These are phyloP conservation scores for Ranitomeya imitator DNA, from an alignment of 2,113 vertebrate species.

Conservation along the genomic window DNA sequence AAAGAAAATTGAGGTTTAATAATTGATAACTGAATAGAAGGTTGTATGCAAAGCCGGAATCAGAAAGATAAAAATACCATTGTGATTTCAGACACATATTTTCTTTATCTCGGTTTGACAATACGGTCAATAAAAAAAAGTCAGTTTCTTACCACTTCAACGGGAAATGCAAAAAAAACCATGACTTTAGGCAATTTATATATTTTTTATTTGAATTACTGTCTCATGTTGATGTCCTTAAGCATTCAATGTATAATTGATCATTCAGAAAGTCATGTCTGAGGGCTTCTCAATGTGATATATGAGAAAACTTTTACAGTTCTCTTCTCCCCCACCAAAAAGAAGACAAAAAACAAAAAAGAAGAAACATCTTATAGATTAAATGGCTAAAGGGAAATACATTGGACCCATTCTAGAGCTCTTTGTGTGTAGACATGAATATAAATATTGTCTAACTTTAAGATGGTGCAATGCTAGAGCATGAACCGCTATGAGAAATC, in stretches of 20 bases:
- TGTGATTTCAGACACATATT: neutral
- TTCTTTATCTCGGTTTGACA: neutral
- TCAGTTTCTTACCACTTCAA: neutral
- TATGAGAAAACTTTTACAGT: neutral
- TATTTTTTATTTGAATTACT: neutral
- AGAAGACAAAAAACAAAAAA: too few relatives aligned
- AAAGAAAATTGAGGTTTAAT: neutral
- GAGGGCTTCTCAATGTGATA: neutral
- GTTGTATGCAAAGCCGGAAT: neutral
- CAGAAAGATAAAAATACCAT: neutral
- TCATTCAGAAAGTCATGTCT: neutral
- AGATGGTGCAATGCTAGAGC: too few relatives aligned
- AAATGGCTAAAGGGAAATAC: too few relatives aligned
- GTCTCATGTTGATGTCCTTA: neutral
- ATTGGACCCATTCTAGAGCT: too few relatives aligned
- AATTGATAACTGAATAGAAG: neutral
- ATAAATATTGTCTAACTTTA: too few relatives aligned
- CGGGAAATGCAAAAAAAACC: neutral
- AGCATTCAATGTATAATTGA: neutral
- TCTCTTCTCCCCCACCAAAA: too few relatives aligned
- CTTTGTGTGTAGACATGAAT: too few relatives aligned
- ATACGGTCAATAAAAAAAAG: neutral
- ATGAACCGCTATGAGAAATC: too few relatives aligned
- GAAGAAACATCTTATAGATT: too few relatives aligned
- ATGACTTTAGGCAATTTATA: neutral